Conservation (phyloP, 2,888 invertebrate species). For the Polyommatus icarus region DNA sequence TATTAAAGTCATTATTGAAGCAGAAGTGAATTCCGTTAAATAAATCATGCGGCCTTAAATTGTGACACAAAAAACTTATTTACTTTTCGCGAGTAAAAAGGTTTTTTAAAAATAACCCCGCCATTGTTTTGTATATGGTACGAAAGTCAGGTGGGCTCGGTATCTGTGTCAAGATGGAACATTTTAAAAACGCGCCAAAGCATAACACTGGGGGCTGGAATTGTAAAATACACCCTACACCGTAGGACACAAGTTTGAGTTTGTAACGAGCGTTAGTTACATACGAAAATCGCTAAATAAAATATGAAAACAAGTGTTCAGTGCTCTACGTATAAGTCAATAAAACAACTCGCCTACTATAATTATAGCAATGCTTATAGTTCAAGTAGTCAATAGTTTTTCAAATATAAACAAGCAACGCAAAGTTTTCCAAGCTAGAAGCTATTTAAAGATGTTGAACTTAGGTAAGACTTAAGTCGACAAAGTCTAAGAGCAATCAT, state of each 20-base stretch:
- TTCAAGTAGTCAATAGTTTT: background rate
- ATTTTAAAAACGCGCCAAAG: conserved; percentile 52
- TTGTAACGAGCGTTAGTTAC: background rate
- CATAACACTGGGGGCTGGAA: conserved; percentile 35
- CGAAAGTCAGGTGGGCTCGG: conserved; percentile 51
- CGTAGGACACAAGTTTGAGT: background rate
- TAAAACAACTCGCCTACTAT: background rate
- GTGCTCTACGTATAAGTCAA: background rate
- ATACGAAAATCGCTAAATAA: conserved; percentile 13
- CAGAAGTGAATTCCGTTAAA: background rate
- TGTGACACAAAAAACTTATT: conserved; percentile 5
- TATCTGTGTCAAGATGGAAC: conserved; percentile 62
- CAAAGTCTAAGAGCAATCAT: background rate
- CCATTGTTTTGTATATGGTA: conserved; percentile 39
- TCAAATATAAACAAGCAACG: background rate
- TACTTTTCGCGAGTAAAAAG: conserved; percentile 25
- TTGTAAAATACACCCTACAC: conserved; percentile 33
- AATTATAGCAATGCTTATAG: background rate
- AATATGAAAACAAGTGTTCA: background rate
- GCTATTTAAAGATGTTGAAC: background rate
- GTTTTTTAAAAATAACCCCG: conserved; percentile 33
- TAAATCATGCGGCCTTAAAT: background rate
- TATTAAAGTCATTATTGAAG: background rate
- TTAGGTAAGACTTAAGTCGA: background rate
- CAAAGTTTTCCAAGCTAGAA: background rate